Conservation (phyloP, 2,888 invertebrate genomes). For the Diarsia brunnea region DNA sequence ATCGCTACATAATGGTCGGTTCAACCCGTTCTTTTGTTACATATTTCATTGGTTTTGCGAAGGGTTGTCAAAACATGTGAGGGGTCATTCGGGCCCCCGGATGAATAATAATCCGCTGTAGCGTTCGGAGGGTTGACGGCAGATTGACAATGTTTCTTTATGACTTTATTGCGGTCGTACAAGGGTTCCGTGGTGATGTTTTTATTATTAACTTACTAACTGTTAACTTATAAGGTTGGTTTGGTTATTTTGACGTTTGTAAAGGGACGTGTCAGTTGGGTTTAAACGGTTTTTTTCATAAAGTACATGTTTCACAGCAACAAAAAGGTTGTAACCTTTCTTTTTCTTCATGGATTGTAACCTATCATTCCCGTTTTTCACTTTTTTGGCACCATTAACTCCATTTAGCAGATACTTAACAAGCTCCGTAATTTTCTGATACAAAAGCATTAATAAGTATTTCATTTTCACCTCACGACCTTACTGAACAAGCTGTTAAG, state of each 20-base stretch:
- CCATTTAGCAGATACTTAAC: constrained; percentile 61
- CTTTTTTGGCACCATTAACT: constrained; percentile 30
- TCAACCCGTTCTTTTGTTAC: constrained; percentile 85
- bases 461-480: constrained; percentile 66
- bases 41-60: constrained; percentile 84
- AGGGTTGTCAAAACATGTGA: constrained; percentile 79
- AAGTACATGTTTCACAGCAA: neutral
- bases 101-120: constrained; percentile 73
- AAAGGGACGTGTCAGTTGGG: neutral
- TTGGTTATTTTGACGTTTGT: constrained; percentile 14
- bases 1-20: constrained; percentile 78
- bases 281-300: neutral
- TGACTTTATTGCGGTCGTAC: constrained; percentile 51
- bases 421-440: constrained; percentile 50
- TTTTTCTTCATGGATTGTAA: constrained; percentile 32
- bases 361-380: constrained; percentile 18
- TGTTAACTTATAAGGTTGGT: constrained; percentile 3
- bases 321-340: neutral
- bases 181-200: constrained; percentile 30
- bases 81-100: constrained; percentile 78
- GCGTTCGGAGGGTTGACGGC: constrained; percentile 69
- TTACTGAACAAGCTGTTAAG: constrained; percentile 77
- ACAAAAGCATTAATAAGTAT: constrained; percentile 46
- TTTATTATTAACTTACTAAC: constrained; percentile 52
- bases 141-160: constrained; percentile 65